Evolutionary conservation across 1,140 invertebrate genomes (phyloP), one percentile per base, ranked within the genome.

Genomic region (Heliothis virescens): DNA sequence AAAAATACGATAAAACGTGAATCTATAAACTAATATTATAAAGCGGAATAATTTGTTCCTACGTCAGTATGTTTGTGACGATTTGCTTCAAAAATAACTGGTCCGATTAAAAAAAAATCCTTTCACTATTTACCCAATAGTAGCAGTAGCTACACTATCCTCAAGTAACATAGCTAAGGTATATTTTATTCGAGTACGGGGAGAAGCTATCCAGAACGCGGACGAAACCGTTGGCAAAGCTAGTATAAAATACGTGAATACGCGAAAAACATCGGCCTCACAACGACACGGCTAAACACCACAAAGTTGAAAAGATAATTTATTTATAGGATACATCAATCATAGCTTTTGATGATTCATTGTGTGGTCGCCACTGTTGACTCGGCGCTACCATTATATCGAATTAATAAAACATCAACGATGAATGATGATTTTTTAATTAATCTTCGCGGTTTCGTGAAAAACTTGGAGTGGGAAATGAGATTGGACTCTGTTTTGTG

Each of bases 371-470:
- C 60, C 16, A 53, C 50, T 48, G 75, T 78, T 69, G 62, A 78
- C 67, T 79, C 78, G 62, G 41, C 69, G 69, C 18, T 72, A 72
- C 78, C 78, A 63, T 79, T 79, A 73, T 78, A 69, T 69, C 53
- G 53, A 72, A 79, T 79, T 79, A 79, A 79, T 79, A 72, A 72
- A 79, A 79, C 67, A 79, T 73, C 78, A 73, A 79, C 50, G 69
- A 79, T 79, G 78, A 79, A 52, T 79, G 78, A 79, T 79, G 78
- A 60, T 79, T 62, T 60, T 79, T 72, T 79, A 79, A 79, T 79
- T 79, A 79, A 71, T 79, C 76, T 79, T 69, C 9, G 34, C 5
- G 72, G 47, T 48, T 41, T 59, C 9, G 67, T 15, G 69, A 55
- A 9, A 48, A 72, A 41, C 57, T 55, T 10, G 11, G 21, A 57